These are phyloP conservation scores for Macrosoma leucophasiata DNA, from an alignment of 2,888 invertebrate genomes.

Conservation along the genomic window DNA sequence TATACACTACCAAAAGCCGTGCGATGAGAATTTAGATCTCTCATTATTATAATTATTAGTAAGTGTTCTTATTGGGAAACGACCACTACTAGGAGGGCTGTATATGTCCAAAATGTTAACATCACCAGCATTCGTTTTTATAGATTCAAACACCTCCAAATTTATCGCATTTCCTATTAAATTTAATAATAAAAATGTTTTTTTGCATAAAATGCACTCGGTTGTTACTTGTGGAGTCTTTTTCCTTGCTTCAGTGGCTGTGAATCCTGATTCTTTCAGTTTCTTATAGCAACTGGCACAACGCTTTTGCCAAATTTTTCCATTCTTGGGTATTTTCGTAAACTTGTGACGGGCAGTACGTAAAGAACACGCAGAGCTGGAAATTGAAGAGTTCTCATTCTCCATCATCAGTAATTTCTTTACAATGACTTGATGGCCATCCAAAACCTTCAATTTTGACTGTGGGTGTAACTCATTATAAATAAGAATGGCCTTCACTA, in stretches of 20 bases:
- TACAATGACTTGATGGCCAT: too few relatives aligned
- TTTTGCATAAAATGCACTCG: constrained; percentile 14
- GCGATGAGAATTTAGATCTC: too few relatives aligned
- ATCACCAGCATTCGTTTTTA: too few relatives aligned
- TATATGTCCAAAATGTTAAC: too few relatives aligned
- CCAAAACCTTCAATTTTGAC: too few relatives aligned
- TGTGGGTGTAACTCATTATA: constrained; percentile 1
- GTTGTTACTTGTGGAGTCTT: constrained; percentile 15
- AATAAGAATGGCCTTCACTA: not conserved
- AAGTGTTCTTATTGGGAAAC: constrained; percentile 17
- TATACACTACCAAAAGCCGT: too few relatives aligned
- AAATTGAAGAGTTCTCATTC: too few relatives aligned
- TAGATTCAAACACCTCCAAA: too few relatives aligned
- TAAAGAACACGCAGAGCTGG: too few relatives aligned
- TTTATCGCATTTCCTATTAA: too few relatives aligned
- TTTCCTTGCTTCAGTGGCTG: constrained; percentile 15
- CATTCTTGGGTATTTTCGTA: constrained; percentile 18
- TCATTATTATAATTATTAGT: constrained; percentile 10
- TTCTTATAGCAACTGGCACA: constrained; percentile 14
- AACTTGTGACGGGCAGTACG: constrained; percentile 16
- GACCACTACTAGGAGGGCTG: too few relatives aligned
- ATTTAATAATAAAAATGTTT: constrained; percentile 16
- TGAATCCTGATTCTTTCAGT: constrained; percentile 15
- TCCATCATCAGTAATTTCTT: too few relatives aligned
- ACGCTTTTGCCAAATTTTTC: constrained; percentile 17